Evolutionary conservation across 2,888 invertebrate species (phyloP), one percentile per base, ranked within the genome.

Genomic region (Calameuta filiformis): DNA sequence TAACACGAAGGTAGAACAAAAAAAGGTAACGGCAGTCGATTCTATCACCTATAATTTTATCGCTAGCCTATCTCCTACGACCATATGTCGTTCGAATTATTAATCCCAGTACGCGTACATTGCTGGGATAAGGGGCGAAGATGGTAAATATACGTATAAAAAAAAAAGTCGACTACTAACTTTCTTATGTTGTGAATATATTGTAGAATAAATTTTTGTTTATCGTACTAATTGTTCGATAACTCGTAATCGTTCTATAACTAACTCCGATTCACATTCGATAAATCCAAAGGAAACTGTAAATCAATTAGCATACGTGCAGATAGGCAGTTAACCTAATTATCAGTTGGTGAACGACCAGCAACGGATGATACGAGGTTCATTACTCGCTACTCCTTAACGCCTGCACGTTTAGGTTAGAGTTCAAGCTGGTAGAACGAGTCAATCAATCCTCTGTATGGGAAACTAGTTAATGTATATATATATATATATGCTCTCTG

Each of bases 361-460:
- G 71, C 33, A 33, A 23, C 71, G 71, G 31, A 71, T 40, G 40
- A 40, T 40, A 40, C 40, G 15, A 40, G 23, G 40, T 40, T 40
- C 40, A 40, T 40, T 40, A 40, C 40, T 40, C 40, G 40, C 40
- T 31, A 15, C 75, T 73, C 68, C 77, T 15, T 77, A 79, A 71
- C 69, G 73, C 73, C 40, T 35, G 23, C 12, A 23, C 35, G 73
- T 73, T 77, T 75, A 71, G 71, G 71, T 15, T 71, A 73, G 69
- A 74, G 77, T 56, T 76, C 71, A 40, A 76, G 78, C 75, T 85
- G 82, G 85, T 86, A 80, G 80, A 83, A 85, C 81, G 81, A 84
- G 83, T 84, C 85, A 82, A 86, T 86, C 85, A 84, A 84, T 81
- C 79, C 79, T 76, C n/a, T n/a, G 11, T 68, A 68, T 69, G 77